Conservation (phyloP, 64 coral and sea anemone genomes). For the Hydrozoanthus tunicans region DNA sequence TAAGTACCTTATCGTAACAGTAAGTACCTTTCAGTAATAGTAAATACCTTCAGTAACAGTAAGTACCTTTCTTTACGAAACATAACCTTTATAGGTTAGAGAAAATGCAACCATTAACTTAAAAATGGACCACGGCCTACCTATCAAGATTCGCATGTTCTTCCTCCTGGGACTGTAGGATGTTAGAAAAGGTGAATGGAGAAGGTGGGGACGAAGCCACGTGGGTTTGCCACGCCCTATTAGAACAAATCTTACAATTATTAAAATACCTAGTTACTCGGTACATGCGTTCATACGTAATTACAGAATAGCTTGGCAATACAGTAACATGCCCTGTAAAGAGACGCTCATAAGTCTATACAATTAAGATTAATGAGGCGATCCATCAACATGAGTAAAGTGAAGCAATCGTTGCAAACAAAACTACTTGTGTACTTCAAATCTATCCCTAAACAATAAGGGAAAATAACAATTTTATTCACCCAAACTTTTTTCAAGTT, state of each 20-base stretch:
- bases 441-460: too few species aligned
- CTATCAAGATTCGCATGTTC: conserved; percentile 34
- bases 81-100: background rate
- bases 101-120: background rate
- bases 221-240: conserved; percentile 25
- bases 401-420: too few species aligned
- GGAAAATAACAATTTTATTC: too few species aligned
- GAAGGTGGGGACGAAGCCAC: background rate
- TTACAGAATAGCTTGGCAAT: background rate
- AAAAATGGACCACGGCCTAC: background rate
- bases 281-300: too few species aligned
- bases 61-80: too few species aligned
- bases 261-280: background rate
- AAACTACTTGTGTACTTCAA: too few species aligned
- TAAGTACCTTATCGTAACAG: background rate
- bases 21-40: background rate
- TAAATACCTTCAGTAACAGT: too few species aligned
- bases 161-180: conserved; percentile 33
- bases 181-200: conserved; percentile 5
- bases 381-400: too few species aligned
- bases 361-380: too few species aligned
- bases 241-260: background rate
- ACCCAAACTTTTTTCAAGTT: too few species aligned
- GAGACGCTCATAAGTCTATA: too few species aligned
- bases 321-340: background rate